These are phyloP conservation scores for Diorhabda elongata DNA, from an alignment of 1,140 invertebrate genomes.

Conservation along the genomic window DNA sequence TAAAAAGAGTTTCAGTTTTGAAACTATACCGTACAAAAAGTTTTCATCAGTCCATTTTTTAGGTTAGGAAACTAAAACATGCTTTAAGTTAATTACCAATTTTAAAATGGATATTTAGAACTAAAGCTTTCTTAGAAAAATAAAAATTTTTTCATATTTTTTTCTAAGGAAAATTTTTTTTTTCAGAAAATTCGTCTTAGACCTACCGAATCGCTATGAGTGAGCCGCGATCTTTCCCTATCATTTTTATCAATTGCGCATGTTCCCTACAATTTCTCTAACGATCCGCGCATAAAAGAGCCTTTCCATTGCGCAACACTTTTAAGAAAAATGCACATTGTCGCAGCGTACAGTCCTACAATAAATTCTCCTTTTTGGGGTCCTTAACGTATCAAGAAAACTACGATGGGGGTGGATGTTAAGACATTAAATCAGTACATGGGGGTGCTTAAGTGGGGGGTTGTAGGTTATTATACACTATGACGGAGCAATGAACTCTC, in stretches of 20 bases:
- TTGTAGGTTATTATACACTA: background rate
- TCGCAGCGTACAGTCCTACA: conserved; percentile 41
- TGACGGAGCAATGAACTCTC: background rate
- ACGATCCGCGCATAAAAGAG: conserved; percentile 43
- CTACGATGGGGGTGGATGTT: background rate
- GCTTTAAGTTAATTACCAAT: no score
- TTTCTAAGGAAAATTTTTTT: no score
- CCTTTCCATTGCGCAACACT: conserved; percentile 40
- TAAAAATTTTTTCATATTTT: no score
- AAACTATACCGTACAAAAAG: no score
- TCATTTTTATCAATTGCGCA: conserved; percentile 31
- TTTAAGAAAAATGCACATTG: conserved; percentile 46
- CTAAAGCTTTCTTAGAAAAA: no score
- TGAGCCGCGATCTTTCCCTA: conserved; percentile 13
- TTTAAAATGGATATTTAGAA: no score
- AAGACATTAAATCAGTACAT: background rate
- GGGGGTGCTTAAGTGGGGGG: background rate
- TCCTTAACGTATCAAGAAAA: background rate
- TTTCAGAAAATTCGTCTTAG: conserved; percentile 4
- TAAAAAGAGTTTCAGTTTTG: no score
- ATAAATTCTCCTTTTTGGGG: conserved; percentile 33
- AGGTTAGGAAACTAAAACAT: no score
- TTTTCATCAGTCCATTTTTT: no score
- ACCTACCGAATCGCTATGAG: background rate
- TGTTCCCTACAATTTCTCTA: conserved; percentile 42